Evolutionary conservation across 1,140 invertebrate genomes (phyloP), one percentile per base, ranked within the genome.

Genomic region (Orussus abietinus): DNA sequence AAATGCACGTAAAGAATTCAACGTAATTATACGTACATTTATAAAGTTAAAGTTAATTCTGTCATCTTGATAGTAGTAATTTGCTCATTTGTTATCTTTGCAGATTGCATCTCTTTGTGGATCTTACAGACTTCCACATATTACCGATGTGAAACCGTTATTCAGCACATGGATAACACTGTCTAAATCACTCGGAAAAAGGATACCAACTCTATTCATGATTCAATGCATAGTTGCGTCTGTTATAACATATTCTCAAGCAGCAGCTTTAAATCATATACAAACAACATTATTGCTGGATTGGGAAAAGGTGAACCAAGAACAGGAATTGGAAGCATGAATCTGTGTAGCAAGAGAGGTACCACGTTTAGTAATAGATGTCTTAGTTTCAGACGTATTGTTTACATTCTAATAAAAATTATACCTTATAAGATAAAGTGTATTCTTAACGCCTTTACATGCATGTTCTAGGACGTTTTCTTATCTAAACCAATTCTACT

Each of bases 71-170:
- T n/a, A n/a, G n/a, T n/a, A n/a, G n/a, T n/a, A n/a, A n/a, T n/a
- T n/a, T n/a, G n/a, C n/a, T n/a, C n/a, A n/a, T n/a, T n/a, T n/a
- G n/a, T n/a, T n/a, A n/a, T 46, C 47, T 40, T 74, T 71, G 38
- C 59, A 79, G 77, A 46, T 75, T 25, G 69, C 75, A 12, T 50
- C 55, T 35, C 63, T 62, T 49, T 70, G 66, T 53, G 39, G 55
- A 28, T 71, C 71, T 14, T 63, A 55, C 37, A 70, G 72, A 55
- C 28, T 77, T 13, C 77, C 75, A 3, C 35, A 72, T 4, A 32
- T 36, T 14, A 56, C 53, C n/a, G 71, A 75, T 10, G 35, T 48
- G 4, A 69, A 57, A 57, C 64, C 53, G 32, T 34, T 74, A 6
- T 57, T 62, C 3, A 45, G 59, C n/a, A 66, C 73, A 25, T 44